Evolutionary conservation across 1,140 invertebrate species (phyloP).

Genomic region (Melanaphis sacchari): DNA sequence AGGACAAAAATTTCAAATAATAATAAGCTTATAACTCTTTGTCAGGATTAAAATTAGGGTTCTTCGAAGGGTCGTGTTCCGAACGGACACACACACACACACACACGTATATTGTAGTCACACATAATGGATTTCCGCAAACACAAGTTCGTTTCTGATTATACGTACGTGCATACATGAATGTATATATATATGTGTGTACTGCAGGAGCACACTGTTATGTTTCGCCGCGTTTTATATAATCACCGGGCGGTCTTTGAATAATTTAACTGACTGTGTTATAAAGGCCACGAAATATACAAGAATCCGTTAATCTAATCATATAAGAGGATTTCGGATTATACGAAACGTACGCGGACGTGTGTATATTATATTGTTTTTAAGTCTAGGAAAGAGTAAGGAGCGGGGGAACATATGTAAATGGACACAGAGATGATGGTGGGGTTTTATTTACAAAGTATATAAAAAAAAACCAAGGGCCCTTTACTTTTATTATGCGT

Average conservation of each 20-base stretch:
- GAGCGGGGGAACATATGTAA: background rate
- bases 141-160: background rate
- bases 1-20: constrained; percentile 30
- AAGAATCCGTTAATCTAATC: constrained; percentile 49
- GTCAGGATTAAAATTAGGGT: constrained; percentile 43
- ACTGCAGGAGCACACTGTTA: background rate
- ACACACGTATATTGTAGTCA: background rate
- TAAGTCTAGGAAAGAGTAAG: background rate
- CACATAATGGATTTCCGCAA: constrained; percentile 35
- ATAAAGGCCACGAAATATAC: background rate
- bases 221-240: background rate
- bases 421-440: background rate
- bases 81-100: background rate
- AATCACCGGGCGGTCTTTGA: constrained; percentile 45
- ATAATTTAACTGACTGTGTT: constrained; percentile 41
- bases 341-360: background rate
- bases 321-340: constrained; percentile 43
- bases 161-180: background rate
- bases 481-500: constrained; percentile 24
- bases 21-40: constrained; percentile 53
- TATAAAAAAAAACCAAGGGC: background rate
- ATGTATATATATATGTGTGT: background rate
- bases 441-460: background rate
- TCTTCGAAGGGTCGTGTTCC: background rate
- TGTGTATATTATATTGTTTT: constrained; percentile 30